phyloP scores from a whole-genome alignment of 1,140 invertebrate genomes.

The Camponotus floridanus region DNA sequence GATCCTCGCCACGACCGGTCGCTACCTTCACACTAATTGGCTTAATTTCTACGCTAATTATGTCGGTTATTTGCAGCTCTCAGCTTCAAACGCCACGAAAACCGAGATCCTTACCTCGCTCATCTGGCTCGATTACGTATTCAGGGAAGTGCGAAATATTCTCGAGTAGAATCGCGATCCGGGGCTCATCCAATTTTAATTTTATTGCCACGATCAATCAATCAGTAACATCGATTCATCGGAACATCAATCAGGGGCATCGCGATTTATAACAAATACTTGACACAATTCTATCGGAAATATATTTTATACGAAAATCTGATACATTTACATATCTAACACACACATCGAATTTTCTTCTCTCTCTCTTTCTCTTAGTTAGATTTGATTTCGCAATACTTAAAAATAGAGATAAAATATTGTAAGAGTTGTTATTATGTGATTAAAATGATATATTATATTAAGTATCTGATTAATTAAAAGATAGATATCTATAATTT shows the following conservation, averaged over 20 bases:
- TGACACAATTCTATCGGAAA: not conserved
- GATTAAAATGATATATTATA: not conserved
- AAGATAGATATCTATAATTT: not conserved
- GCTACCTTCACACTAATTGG: conserved; percentile 70
- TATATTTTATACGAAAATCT: not conserved
- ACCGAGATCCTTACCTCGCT: conserved; percentile 30
- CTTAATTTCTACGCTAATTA: conserved; percentile 73
- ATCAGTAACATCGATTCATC: not conserved
- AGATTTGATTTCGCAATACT: not conserved
- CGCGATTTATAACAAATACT: conserved; percentile 8
- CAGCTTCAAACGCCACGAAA: conserved; percentile 51
- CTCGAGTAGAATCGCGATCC: not conserved
- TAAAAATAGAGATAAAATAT: not conserved
- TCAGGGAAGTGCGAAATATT: conserved; percentile 39
- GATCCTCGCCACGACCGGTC: conserved; percentile 37
- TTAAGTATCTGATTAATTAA: not conserved
- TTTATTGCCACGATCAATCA: not conserved
- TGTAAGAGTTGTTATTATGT: not conserved
- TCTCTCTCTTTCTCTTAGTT: no score
- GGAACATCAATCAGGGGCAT: not conserved
- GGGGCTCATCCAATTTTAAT: not conserved
- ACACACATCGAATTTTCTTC: no score
- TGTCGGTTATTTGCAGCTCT: conserved; percentile 65
- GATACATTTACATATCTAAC: not conserved
- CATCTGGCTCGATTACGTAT: conserved; percentile 14